Conservation (phyloP, 37 sponge, comb jelly and placozoan genomes). For the Eunapius fragilis region DNA sequence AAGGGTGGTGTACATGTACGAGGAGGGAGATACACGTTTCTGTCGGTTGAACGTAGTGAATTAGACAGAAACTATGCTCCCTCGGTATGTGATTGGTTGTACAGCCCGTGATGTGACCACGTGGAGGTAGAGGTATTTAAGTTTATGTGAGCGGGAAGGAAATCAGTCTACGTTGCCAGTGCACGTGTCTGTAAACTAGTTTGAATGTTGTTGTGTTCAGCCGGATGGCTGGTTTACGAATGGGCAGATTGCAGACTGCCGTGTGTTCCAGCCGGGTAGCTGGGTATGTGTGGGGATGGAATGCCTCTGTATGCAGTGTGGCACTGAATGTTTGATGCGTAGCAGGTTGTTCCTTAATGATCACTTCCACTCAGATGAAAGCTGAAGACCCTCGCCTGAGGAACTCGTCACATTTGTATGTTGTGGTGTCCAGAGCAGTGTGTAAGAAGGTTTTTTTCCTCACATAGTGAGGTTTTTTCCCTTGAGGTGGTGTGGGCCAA, state of each 20-base stretch:
- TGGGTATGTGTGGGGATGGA: background rate
- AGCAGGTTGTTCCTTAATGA: background rate
- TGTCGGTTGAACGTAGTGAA: slow-evolving; percentile 4
- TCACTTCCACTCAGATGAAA: background rate
- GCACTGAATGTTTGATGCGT: background rate
- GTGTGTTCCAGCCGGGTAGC: background rate
- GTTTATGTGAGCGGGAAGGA: background rate
- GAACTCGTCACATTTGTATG: background rate
- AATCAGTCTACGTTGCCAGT: background rate
- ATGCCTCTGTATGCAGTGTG: background rate
- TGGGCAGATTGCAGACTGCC: background rate
- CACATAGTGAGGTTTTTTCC: too few species aligned
- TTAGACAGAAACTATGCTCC: background rate
- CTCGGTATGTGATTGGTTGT: background rate
- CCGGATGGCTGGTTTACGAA: background rate
- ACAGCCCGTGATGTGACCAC: background rate
- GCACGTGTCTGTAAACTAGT: background rate
- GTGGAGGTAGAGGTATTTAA: background rate
- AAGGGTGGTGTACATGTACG: too few species aligned
- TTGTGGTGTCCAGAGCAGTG: background rate
- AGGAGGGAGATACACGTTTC: background rate
- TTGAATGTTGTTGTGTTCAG: background rate
- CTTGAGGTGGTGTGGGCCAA: too few species aligned
- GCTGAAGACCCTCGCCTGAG: background rate
- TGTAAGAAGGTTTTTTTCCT: background rate